phyloP scores from a whole-genome alignment of 2,113 vertebrate genomes.

The Myotis davidii region DNA sequence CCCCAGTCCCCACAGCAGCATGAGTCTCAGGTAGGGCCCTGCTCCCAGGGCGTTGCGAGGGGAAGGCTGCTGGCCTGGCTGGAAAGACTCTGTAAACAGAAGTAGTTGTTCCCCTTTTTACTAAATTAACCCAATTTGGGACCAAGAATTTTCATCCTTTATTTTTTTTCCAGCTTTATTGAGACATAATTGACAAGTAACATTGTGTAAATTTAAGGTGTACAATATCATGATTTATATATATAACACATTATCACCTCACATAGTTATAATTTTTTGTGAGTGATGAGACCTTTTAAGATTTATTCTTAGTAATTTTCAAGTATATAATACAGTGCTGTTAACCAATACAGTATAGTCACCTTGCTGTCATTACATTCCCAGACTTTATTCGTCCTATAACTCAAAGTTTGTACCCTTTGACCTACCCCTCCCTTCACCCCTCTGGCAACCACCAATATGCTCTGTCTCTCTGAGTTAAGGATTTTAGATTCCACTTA shows the following conservation, averaged over 20 bases:
- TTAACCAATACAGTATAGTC: neutral
- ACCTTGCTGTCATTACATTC: neutral
- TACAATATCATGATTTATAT: neutral
- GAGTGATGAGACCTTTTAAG: neutral
- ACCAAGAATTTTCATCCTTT: neutral
- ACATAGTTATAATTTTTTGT: neutral
- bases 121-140: neutral
- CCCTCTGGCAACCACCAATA: neutral
- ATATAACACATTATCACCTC: neutral
- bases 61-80: neutral
- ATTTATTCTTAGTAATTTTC: neutral
- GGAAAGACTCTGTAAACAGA: neutral
- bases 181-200: neutral
- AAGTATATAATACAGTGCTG: neutral
- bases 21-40: rapidly evolving
- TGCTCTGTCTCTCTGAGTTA: neutral
- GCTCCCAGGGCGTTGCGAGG: neutral
- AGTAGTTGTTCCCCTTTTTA: neutral
- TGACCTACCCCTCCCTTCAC: neutral
- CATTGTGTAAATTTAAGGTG: neutral
- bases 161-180: neutral
- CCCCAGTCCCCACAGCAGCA: rapidly evolving
- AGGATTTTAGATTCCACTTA: neutral
- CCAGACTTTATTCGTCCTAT: neutral
- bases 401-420: neutral